Conservation (phyloP, 2,797 vertebrate species). For the Tachyglossus aculeatus region DNA sequence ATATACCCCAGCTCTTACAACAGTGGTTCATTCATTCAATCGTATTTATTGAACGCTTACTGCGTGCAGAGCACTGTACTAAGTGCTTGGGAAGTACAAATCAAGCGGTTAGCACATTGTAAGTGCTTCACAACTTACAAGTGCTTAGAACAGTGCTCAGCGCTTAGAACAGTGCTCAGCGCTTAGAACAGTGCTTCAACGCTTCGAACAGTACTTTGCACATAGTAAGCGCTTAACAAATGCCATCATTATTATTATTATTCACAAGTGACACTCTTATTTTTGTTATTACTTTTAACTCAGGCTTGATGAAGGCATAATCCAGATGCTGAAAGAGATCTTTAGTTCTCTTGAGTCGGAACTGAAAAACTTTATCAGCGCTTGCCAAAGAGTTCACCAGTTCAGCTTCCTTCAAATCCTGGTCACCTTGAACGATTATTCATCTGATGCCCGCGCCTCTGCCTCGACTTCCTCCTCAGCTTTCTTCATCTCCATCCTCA, state of each 20-base stretch:
- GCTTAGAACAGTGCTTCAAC: too few relatives aligned
- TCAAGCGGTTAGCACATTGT: too few relatives aligned
- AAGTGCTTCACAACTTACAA: not conserved
- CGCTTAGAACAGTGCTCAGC: too few relatives aligned
- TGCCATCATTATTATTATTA: too few relatives aligned
- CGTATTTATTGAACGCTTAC: too few relatives aligned
- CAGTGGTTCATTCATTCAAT: too few relatives aligned
- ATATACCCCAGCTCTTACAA: too few relatives aligned
- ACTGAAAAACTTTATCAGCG: slow-evolving; percentile 50
- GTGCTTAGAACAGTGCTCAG: too few relatives aligned
- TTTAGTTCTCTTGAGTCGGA: slow-evolving; percentile 50
- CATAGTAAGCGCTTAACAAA: not conserved
- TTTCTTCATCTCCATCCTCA: slow-evolving; percentile 53
- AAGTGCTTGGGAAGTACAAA: too few relatives aligned
- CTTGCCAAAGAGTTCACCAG: slow-evolving; percentile 38
- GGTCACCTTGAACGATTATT: slow-evolving; percentile 25
- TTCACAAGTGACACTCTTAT: not conserved
- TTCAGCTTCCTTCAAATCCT: slow-evolving; percentile 55
- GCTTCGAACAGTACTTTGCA: too few relatives aligned
- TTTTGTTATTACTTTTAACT: not conserved
- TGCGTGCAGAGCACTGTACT: too few relatives aligned
- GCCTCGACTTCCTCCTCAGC: not conserved
- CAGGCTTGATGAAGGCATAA: slow-evolving; percentile 9
- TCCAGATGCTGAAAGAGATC: not conserved
- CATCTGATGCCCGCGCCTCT: slow-evolving; percentile 18